phyloP scores from a whole-genome alignment of 2,113 vertebrate species.

The Tragelaphus scriptus region DNA sequence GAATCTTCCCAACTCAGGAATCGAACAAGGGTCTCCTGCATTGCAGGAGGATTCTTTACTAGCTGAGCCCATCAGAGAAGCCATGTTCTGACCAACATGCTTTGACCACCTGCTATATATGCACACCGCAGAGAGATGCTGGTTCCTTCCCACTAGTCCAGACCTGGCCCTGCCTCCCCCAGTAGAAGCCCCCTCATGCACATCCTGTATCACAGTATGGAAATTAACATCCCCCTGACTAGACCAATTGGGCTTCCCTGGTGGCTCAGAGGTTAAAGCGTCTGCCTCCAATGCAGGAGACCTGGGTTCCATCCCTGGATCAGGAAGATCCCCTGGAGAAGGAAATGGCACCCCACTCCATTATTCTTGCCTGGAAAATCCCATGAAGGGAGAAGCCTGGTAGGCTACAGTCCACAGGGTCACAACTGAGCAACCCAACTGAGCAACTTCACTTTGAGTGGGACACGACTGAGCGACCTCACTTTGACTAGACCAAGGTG shows the following conservation, averaged over 20 bases:
- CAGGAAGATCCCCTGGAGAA: no score
- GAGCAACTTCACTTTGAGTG: no score
- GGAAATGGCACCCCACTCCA: no score
- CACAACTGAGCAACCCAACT: no score
- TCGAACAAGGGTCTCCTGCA: fast-evolving
- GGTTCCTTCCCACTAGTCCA: not conserved
- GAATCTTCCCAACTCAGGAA: not conserved
- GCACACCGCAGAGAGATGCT: no score
- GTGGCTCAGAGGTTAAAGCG: no score
- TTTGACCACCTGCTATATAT: not conserved
- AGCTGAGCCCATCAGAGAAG: not conserved
- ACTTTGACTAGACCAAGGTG: not conserved
- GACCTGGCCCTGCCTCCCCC: not conserved
- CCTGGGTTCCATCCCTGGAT: no score
- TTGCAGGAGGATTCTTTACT: not conserved
- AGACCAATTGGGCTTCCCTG: not conserved
- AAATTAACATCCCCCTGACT: not conserved
- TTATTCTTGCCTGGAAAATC: no score
- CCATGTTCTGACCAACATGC: not conserved
- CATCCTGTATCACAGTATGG: not conserved
- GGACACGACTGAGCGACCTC: no score
- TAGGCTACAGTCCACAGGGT: no score
- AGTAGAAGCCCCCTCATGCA: not conserved
- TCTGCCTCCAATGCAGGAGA: no score
- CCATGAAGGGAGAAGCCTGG: no score